phyloP scores from a whole-genome alignment of 2,113 vertebrate species.

The Tetrax tetrax region DNA sequence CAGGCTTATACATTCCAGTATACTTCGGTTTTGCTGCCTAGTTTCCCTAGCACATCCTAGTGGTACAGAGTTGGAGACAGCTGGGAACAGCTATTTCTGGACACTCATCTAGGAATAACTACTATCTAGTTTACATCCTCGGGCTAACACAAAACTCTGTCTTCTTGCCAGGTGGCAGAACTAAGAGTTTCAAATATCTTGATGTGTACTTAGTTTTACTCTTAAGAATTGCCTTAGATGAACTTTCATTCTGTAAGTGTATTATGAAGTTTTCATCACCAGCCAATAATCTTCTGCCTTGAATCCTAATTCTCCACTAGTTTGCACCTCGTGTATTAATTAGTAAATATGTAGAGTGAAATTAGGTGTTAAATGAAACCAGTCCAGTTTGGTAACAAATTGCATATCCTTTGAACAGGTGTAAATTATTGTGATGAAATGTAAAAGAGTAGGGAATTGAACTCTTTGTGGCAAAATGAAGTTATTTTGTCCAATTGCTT shows the following conservation, averaged over 20 bases:
- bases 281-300: background rate
- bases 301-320: background rate
- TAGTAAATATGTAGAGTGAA: conserved; percentile 5
- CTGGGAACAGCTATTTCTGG: background rate
- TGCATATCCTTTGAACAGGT: background rate
- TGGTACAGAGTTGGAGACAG: background rate
- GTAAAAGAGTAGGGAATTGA: background rate
- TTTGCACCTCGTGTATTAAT: background rate
- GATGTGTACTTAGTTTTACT: background rate
- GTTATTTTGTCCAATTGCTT: background rate
- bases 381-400: background rate
- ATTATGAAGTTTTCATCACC: background rate
- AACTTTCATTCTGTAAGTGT: background rate
- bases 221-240: background rate
- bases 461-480: background rate
- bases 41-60: background rate
- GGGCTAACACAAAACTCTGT: background rate
- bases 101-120: background rate
- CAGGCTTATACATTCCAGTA: background rate
- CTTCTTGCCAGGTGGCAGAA: background rate
- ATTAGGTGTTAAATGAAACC: conserved; percentile 40
- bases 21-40: background rate
- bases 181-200: background rate
- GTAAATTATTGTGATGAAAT: conserved; percentile 5
- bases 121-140: background rate